phyloP scores from a whole-genome alignment of 2,888 invertebrate species.

The Melanophora roralis region DNA sequence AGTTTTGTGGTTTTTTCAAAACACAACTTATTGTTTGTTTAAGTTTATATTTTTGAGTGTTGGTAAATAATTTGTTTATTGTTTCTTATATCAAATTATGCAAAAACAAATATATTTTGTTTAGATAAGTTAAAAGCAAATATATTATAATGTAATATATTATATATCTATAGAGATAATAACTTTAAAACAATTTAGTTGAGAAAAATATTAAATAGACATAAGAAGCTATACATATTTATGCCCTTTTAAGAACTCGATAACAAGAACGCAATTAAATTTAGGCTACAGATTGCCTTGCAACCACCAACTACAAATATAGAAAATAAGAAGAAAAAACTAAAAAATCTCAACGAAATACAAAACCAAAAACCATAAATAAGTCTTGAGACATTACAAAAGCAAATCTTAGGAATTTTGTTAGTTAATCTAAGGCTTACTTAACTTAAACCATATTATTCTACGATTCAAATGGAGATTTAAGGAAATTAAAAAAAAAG shows the following conservation, averaged over 20 bases:
- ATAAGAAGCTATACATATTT: no score
- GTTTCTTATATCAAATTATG: background rate
- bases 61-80: background rate
- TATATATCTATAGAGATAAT: no score
- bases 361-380: slow-evolving; percentile 19
- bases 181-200: no score
- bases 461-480: background rate
- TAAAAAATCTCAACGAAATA: background rate
- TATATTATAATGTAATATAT: no score
- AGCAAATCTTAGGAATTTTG: slow-evolving; percentile 26
- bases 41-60: no score
- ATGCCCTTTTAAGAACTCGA: no score
- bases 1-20: background rate
- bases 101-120: background rate
- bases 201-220: no score
- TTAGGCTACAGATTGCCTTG: background rate
- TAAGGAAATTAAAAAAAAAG: slow-evolving; percentile 32
- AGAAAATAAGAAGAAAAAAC: background rate
- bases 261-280: no score
- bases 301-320: background rate
- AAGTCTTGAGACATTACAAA: slow-evolving; percentile 24
- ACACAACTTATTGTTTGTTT: background rate
- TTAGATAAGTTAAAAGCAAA: no score
- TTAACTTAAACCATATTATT: slow-evolving; percentile 9
- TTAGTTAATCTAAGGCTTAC: slow-evolving; percentile 23